Conservation (phyloP, 2,888 invertebrate genomes). For the Steromphala cineraria region DNA sequence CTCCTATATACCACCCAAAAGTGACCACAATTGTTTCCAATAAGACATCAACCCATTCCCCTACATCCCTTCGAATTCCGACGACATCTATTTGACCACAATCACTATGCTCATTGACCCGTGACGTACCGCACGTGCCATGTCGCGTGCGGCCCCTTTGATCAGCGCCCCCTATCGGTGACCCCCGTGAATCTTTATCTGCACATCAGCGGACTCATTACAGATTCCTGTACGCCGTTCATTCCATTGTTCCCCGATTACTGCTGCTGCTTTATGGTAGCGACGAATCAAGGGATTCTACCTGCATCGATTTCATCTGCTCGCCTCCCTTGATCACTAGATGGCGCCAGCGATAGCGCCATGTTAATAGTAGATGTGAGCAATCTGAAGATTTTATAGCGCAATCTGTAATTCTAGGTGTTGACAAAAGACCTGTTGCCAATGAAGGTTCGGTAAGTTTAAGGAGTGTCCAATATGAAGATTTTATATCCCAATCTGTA, state of each 20-base stretch:
- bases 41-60: background rate
- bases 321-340: background rate
- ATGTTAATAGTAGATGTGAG: background rate
- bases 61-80: background rate
- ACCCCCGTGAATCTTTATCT: background rate
- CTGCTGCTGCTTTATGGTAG: background rate
- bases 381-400: too few species aligned
- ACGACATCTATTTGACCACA: background rate
- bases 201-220: background rate
- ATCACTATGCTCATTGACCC: background rate
- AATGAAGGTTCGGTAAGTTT: too few species aligned
- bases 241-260: background rate
- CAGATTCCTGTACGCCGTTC: background rate
- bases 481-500: too few species aligned
- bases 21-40: background rate
- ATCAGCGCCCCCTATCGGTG: background rate
- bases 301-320: background rate
- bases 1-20: background rate
- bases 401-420: too few species aligned
- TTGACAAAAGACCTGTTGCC: too few species aligned
- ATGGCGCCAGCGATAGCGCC: background rate
- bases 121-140: background rate
- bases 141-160: background rate
- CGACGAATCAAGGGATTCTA: background rate
- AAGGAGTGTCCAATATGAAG: too few species aligned